Percentiles rank a stretch among this genome's conserved stretches.
These are phyloP conservation scores for Crypturellus undulatus DNA, from an alignment of 2,113 vertebrate genomes.

Conservation along the genomic window DNA sequence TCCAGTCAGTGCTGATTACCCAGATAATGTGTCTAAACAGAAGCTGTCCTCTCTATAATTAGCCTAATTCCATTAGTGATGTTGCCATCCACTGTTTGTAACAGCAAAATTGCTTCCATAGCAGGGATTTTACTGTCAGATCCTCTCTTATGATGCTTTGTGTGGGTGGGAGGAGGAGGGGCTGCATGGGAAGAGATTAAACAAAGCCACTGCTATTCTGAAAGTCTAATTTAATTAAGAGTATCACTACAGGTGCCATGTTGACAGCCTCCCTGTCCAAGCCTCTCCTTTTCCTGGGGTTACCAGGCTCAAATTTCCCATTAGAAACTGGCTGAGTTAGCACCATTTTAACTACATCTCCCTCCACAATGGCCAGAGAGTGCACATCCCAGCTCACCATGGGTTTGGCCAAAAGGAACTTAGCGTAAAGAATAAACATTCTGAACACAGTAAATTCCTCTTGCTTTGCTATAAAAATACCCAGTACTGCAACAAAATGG, in stretches of 20 bases:
- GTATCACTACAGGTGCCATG: slow-evolving; percentile 68
- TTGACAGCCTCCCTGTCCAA: slow-evolving; percentile 46
- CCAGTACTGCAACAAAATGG: background rate
- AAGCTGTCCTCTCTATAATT: slow-evolving; percentile 80
- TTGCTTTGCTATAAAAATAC: background rate
- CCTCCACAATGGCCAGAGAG: background rate
- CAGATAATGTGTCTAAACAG: slow-evolving; percentile 80
- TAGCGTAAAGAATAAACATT: slow-evolving; percentile 40
- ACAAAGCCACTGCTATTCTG: slow-evolving; percentile 72
- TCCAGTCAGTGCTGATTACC: slow-evolving; percentile 77
- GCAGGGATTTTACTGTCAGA: slow-evolving; percentile 76
- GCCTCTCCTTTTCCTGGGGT: slow-evolving; percentile 7
- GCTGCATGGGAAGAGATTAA: slow-evolving; percentile 68
- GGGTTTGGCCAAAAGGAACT: slow-evolving; percentile 23
- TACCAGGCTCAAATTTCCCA: slow-evolving; percentile 8
- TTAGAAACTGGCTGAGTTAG: slow-evolving; percentile 39
- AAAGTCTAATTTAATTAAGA: slow-evolving; percentile 76
- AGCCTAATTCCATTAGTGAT: slow-evolving; percentile 80
- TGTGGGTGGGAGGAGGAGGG: slow-evolving; percentile 72
- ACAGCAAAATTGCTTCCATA: slow-evolving; percentile 76
- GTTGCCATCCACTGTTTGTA: slow-evolving; percentile 78
- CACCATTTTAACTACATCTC: slow-evolving; percentile 27
- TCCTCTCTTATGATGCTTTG: slow-evolving; percentile 74
- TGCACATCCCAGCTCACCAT: background rate
- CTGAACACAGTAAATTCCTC: slow-evolving; percentile 30